Base-by-base conservation (phyloP, 2,888 invertebrate genomes). In the Capitulum mitella region DNA sequence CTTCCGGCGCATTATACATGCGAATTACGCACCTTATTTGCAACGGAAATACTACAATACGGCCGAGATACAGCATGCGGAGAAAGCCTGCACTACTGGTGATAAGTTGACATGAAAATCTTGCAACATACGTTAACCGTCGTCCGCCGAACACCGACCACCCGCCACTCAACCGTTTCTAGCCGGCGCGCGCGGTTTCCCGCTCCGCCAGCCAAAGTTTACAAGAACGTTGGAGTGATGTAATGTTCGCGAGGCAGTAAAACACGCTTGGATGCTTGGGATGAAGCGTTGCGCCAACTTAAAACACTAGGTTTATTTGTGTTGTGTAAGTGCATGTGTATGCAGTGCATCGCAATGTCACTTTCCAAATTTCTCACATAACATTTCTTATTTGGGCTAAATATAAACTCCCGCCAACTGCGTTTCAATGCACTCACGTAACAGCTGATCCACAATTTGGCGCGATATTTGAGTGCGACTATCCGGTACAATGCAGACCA, bases 361-460 rank as follows among this genome's bases (percentile, higher is more conserved):
- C n/a, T n/a, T n/a, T n/a, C n/a, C n/a, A n/a, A n/a, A n/a, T n/a
- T n/a, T n/a, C n/a, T n/a, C n/a, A n/a, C n/a, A n/a, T n/a, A n/a
- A n/a, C n/a, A n/a, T n/a, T n/a, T n/a, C n/a, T n/a, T n/a, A 58
- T 32, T 37, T 6, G 37, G 70, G 16, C 12, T 16, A n/a, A 70
- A 70, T 70, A 37, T 22, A 70, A 22, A 22, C 12, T 8, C 29
- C 12, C 12, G 5, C 70, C 70, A 70, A 70, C 26, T 37, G 6
- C n/a, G 32, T 2, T 3, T 3, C 37, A 22, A 37, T 22, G 70
- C 37, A 6, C 22, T 14, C 32, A 10, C 37, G 19, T 70, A 1
- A 10, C 70, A 70, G 70, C 70, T 70, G 70, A 70, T 70, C 70
- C 70, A 37, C 70, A 70, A 70, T 70, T 70, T 70, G 70, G 70